Percentiles rank a stretch among this genome's conserved stretches.
phyloP scores from a whole-genome alignment of 2,797 vertebrate species.

The Bovichtus diacanthus region DNA sequence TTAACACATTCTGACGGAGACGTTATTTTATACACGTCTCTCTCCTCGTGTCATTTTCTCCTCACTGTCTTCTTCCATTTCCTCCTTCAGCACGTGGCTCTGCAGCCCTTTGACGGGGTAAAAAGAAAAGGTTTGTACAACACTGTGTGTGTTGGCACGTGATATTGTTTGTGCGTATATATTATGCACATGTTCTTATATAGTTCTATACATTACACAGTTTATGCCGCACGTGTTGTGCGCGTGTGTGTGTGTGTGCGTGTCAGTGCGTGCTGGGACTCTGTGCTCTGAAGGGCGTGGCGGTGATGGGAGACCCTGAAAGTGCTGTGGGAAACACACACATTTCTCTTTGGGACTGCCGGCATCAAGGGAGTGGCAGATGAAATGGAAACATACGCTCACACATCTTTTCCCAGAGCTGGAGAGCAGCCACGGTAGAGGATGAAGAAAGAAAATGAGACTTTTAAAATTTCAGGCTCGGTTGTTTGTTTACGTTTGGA shows the following conservation, averaged over 20 bases:
- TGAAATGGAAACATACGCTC: slow-evolving; percentile 28
- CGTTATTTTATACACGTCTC: neutral
- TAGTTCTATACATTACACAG: neutral
- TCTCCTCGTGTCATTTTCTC: slow-evolving; percentile 1
- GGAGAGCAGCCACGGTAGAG: slow-evolving; percentile 14
- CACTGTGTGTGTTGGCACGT: neutral
- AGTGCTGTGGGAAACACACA: slow-evolving; percentile 29
- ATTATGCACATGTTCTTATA: neutral
- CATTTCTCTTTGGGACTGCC: slow-evolving; percentile 12
- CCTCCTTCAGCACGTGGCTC: slow-evolving; percentile 33
- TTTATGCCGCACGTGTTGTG: neutral
- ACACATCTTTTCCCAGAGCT: slow-evolving; percentile 17
- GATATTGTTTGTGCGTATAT: neutral
- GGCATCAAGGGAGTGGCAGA: slow-evolving; percentile 21
- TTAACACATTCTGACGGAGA: slow-evolving; percentile 25
- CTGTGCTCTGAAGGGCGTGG: slow-evolving; percentile 1
- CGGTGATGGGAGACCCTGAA: slow-evolving; percentile 39
- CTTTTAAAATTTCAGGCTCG: slow-evolving; percentile 12
- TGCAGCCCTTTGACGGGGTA: slow-evolving; percentile 22
- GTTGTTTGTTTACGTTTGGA: slow-evolving; percentile 27
- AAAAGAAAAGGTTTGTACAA: neutral
- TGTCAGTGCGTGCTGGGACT: neutral
- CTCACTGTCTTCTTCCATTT: slow-evolving; percentile 13
- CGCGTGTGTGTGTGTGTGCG: neutral
- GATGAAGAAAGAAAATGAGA: slow-evolving; percentile 9